A percentile compares a stretch with the other conserved stretches of the same genome.
Evolutionary conservation across 2,113 vertebrate species (phyloP).

Genomic region (Haliaeetus leucogaster): DNA sequence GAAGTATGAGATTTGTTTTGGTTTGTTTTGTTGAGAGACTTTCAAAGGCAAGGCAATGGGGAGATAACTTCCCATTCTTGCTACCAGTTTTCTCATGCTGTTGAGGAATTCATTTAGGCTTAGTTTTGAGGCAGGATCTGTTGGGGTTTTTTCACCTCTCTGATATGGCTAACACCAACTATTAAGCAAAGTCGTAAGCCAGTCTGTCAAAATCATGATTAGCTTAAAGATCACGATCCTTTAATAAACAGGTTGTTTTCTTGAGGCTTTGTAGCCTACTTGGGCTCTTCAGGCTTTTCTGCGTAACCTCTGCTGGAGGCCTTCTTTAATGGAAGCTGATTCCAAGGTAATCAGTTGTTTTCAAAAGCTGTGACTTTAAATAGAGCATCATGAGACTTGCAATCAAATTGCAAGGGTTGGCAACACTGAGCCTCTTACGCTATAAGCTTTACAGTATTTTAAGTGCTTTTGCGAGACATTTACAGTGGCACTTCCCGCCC

Average conservation of each 20-base stretch:
- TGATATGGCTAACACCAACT: background rate
- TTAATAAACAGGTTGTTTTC: slow-evolving; percentile 5
- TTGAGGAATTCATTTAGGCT: slow-evolving; percentile 15
- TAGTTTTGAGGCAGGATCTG: background rate
- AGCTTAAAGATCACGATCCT: background rate
- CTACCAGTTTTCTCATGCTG: background rate
- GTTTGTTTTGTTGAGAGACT: background rate
- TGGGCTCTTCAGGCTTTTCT: background rate
- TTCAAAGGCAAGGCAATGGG: background rate
- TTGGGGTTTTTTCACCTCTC: background rate
- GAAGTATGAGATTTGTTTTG: background rate
- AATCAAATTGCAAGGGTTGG: background rate
- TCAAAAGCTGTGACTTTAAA: background rate
- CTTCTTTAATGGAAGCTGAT: background rate
- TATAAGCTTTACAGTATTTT: slow-evolving; percentile 3
- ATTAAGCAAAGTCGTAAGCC: background rate
- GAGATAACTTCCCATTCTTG: background rate
- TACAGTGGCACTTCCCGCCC: background rate
- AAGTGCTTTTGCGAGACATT: slow-evolving; percentile 22
- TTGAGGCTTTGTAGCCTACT: background rate
- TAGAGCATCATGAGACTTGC: background rate
- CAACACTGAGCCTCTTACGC: background rate
- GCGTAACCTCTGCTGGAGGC: background rate
- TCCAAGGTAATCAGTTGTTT: slow-evolving; percentile 15
- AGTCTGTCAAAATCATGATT: background rate